These are phyloP conservation scores for Bombus affinis DNA, from an alignment of 1,140 invertebrate genomes.

Conservation along the genomic window DNA sequence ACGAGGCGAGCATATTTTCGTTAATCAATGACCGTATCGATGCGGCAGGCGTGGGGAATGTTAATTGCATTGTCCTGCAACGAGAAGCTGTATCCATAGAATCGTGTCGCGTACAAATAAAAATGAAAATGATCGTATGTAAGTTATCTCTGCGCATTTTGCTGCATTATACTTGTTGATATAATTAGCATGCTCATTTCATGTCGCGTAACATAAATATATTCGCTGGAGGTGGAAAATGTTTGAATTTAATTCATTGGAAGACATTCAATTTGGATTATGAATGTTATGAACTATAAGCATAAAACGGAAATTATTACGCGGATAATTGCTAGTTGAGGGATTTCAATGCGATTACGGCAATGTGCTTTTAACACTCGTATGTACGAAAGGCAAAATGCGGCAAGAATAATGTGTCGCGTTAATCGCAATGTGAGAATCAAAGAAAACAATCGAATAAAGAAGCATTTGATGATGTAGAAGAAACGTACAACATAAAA, in stretches of 20 bases:
- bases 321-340: not conserved
- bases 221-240: not conserved
- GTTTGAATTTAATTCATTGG: not conserved
- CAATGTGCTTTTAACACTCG: not conserved
- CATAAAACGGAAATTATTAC: not conserved
- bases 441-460: not conserved
- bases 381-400: too few species aligned
- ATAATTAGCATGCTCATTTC: not conserved
- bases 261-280: not conserved
- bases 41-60: not conserved
- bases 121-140: not conserved
- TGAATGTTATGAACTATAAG: too few species aligned
- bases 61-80: conserved; percentile 13
- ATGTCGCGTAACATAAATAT: not conserved
- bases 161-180: not conserved
- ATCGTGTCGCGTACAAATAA: not conserved
- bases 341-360: not conserved
- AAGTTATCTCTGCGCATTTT: not conserved
- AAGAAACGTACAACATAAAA: not conserved
- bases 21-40: conserved; percentile 15
- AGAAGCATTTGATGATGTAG: too few species aligned
- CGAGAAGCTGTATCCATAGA: not conserved
- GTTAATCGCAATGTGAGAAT: not conserved
- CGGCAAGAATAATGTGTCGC: too few species aligned
- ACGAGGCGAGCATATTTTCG: conserved; percentile 15